Conservation (phyloP, 2,113 vertebrate genomes). For the Menura novaehollandiae region DNA sequence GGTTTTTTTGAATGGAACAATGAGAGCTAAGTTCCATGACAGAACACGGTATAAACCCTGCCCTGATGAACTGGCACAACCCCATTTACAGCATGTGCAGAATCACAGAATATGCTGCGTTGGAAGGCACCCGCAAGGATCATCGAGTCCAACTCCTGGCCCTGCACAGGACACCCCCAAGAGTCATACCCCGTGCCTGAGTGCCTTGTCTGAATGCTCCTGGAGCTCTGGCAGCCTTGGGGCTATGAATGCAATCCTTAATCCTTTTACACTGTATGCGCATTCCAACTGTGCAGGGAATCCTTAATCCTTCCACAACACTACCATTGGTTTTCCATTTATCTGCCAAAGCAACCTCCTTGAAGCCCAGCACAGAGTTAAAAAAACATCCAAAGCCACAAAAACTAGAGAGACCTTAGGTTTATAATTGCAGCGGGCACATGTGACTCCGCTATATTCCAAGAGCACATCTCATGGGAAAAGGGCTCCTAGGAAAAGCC, state of each 20-base stretch:
- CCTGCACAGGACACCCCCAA: not conserved
- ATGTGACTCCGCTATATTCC: too few relatives aligned
- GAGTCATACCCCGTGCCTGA: not conserved
- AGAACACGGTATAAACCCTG: not conserved
- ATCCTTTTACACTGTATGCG: not conserved
- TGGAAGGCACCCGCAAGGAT: not conserved
- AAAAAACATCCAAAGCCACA: not conserved
- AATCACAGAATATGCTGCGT: not conserved
- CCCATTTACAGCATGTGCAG: not conserved
- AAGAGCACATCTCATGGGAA: fast-evolving
- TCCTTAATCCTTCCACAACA: not conserved
- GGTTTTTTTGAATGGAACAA: not conserved
- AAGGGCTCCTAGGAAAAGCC: not conserved
- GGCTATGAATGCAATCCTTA: not conserved
- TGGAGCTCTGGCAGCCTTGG: not conserved
- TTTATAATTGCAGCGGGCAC: not conserved
- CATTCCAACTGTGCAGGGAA: not conserved
- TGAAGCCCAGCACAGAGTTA: not conserved
- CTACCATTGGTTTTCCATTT: not conserved
- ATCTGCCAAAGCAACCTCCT: not conserved
- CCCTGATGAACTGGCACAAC: not conserved
- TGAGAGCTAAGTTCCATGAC: not conserved
- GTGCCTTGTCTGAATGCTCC: not conserved
- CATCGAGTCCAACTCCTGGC: not conserved
- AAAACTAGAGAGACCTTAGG: not conserved